Percentiles rank a stretch among this genome's conserved stretches.
Conservation (phyloP, 30 jellyfish, hydroid and myxozoan species). For the Aurelia sp. region DNA sequence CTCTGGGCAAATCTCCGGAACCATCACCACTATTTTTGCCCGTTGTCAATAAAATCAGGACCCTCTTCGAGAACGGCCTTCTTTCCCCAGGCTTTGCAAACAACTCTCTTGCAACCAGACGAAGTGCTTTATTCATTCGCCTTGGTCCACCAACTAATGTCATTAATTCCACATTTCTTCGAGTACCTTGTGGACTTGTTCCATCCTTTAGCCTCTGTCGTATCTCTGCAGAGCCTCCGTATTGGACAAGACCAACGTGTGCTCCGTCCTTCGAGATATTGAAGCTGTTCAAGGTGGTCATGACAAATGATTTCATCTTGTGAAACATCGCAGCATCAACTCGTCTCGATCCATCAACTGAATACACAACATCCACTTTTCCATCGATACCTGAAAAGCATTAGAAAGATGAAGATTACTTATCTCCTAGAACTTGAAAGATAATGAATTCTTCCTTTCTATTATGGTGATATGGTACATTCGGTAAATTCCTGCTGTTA, state of each 20-base stretch:
- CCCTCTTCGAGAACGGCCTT: slow-evolving; percentile 48
- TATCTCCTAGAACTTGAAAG: not conserved
- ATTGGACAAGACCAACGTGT: slow-evolving; percentile 68
- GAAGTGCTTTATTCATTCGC: slow-evolving; percentile 68
- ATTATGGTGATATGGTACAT: not conserved
- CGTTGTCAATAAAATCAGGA: slow-evolving; percentile 64
- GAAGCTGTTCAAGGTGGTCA: slow-evolving; percentile 58
- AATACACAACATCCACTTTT: slow-evolving; percentile 53
- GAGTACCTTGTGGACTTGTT: not conserved
- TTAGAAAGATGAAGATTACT: not conserved
- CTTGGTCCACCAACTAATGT: slow-evolving; percentile 79
- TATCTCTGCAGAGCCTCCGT: slow-evolving; percentile 56
- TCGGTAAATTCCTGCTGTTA: too few relatives aligned
- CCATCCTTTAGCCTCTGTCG: slow-evolving; percentile 45
- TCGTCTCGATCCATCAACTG: slow-evolving; percentile 77
- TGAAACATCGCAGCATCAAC: slow-evolving; percentile 48
- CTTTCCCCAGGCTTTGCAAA: slow-evolving; percentile 29
- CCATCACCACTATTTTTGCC: slow-evolving; percentile 79
- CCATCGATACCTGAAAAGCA: slow-evolving; percentile 61
- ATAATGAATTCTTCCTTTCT: not conserved
- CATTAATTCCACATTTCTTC: not conserved
- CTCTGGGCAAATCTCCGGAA: slow-evolving; percentile 63
- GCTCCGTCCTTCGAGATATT: slow-evolving; percentile 38
- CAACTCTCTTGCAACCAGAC: slow-evolving; percentile 30
- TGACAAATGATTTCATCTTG: slow-evolving; percentile 65